Conservation (phyloP, 2,797 vertebrate genomes). For the Platalea minor region DNA sequence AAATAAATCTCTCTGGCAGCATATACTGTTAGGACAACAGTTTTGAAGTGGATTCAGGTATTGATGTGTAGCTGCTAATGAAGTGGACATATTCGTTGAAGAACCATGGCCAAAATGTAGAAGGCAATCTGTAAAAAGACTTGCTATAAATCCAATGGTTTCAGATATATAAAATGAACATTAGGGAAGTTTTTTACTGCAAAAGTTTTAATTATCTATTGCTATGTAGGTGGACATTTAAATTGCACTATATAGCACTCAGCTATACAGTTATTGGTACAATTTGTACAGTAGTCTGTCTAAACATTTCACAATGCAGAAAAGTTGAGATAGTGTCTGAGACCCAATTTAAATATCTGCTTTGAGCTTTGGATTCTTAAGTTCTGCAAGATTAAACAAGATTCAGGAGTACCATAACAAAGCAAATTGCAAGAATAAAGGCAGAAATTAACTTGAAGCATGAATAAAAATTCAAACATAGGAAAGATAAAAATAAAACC, state of each 20-base stretch:
- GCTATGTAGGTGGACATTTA: not conserved
- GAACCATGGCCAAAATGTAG: not conserved
- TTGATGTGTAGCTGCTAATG: not conserved
- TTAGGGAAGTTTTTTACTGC: not conserved
- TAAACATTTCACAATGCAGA: not conserved
- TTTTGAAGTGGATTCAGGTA: not conserved
- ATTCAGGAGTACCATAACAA: not conserved
- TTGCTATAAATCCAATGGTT: not conserved
- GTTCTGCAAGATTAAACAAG: not conserved
- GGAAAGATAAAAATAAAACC: not conserved
- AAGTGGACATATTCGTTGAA: accelerated
- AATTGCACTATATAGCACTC: not conserved
- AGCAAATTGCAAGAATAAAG: not conserved
- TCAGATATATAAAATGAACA: not conserved
- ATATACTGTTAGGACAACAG: not conserved
- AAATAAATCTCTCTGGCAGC: not conserved
- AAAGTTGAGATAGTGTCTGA: not conserved
- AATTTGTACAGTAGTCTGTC: not conserved
- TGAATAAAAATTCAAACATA: not conserved
- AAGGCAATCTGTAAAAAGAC: not conserved
- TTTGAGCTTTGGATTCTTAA: not conserved
- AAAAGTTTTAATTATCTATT: not conserved
- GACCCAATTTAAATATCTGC: not conserved
- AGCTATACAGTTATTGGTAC: not conserved
- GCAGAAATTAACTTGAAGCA: not conserved